Evolutionary conservation across 2,113 vertebrate genomes (phyloP).

Genomic region (Cochlearius cochlearius): DNA sequence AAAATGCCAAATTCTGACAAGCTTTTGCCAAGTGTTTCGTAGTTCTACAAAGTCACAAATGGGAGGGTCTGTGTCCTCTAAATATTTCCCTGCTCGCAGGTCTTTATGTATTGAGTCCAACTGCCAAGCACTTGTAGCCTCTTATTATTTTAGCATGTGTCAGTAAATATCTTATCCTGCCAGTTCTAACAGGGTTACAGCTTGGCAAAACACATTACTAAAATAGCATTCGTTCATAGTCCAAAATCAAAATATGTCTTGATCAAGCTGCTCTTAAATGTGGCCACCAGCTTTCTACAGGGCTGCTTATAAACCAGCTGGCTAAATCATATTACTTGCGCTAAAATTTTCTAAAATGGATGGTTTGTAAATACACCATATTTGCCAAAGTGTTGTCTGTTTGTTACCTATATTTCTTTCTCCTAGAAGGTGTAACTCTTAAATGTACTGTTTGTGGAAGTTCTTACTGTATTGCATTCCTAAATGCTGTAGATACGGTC

Average conservation of each 20-base stretch:
- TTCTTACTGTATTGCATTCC: not conserved
- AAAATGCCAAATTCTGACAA: not conserved
- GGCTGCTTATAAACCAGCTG: not conserved
- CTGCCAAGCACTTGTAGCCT: conserved; percentile 31
- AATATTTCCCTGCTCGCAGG: not conserved
- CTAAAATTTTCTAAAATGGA: not conserved
- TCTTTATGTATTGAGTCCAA: not conserved
- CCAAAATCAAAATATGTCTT: not conserved
- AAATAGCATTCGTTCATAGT: not conserved
- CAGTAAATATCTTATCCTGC: conserved; percentile 35
- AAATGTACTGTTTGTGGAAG: not conserved
- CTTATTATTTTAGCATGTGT: conserved; percentile 13
- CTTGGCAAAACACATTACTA: not conserved
- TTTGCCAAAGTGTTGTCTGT: not conserved
- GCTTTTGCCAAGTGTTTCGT: not conserved
- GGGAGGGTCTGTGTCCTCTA: not conserved
- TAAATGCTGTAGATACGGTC: not conserved
- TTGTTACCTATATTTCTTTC: not conserved
- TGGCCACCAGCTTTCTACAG: not conserved
- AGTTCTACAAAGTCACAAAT: not conserved
- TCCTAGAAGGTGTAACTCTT: not conserved
- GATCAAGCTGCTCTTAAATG: not conserved
- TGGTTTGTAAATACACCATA: not conserved
- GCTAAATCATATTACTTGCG: not conserved
- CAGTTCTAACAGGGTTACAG: not conserved